Evolutionary conservation across 37 sponge, comb jelly and placozoan genomes (phyloP), one percentile per base, ranked within the genome.

Genomic region (Crambe crambe): DNA sequence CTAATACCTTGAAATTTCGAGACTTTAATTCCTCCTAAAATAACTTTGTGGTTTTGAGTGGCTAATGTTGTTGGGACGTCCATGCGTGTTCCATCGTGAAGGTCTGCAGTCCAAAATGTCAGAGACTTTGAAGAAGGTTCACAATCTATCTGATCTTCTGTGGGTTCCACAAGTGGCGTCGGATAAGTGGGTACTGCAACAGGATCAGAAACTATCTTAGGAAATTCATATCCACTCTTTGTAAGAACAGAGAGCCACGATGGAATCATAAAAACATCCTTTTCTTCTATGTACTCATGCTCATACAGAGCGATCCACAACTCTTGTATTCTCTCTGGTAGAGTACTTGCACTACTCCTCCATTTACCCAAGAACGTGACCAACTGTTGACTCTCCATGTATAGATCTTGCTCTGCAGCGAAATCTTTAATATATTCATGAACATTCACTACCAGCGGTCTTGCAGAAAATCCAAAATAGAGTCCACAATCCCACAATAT

Each of bases 401-500:
- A 89, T 21, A 89, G 80, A 37, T 78, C 74, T 29, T 41, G 18
- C 65, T 89, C 89, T 26, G 67, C 73, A 37, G 41, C 59, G n/a
- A 83, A 62, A 69, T 89, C 89, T 31, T 56, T 51, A 10, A 79
- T 34, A 37, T 73, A 58, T 79, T 63, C 58, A 29, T 89, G 84
- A 3, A 17, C 61, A 56, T 89, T 89, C 0, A 74, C 67, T 1
- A 89, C 80, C 1, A 73, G 37, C 35, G 89, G 81, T 23, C 74
- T 66, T 25, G 78, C 54, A 32, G 72, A 35, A 30, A 88, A 80
- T 2, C 76, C 82, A 9, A 76, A n/a, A 12, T 42, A 64, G 10
- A 82, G 70, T 17, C 83, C 83, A 21, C 68, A 77, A n/a, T 83
- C 84, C 84, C 84, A 83, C 29, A 76, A 76, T 56, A 83, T 35